These are phyloP conservation scores for Podarcis siculus DNA, from an alignment of 2,797 vertebrate genomes.

Conservation along the genomic window DNA sequence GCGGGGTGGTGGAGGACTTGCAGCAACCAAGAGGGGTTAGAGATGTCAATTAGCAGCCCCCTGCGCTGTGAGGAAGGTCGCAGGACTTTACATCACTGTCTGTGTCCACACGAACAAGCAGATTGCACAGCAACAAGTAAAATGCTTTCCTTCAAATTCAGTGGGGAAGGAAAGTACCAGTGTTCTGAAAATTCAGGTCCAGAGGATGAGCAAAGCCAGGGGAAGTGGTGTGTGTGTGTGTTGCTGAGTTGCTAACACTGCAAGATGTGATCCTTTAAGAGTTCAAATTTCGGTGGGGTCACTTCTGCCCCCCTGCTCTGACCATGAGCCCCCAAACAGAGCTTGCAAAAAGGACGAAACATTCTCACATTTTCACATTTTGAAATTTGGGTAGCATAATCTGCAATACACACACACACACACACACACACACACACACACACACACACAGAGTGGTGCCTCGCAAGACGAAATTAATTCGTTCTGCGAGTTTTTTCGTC, in stretches of 20 bases:
- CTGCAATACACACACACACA: too few species aligned
- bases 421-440: too few species aligned
- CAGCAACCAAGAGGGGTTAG: conserved; percentile 40
- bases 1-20: conserved; percentile 13
- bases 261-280: neutral
- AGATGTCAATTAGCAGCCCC: conserved; percentile 46
- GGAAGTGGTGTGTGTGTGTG: too few species aligned
- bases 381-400: neutral
- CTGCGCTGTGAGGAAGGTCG: conserved; percentile 36
- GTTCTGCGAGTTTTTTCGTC: too few species aligned
- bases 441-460: too few species aligned
- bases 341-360: neutral
- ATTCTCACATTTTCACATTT: neutral
- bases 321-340: neutral
- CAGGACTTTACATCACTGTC: conserved; percentile 53
- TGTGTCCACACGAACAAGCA: conserved; percentile 48
- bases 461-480: too few species aligned
- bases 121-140: conserved; percentile 36
- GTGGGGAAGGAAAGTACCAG: neutral
- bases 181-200: neutral
- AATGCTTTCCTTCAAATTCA: conserved; percentile 35
- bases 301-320: too few species aligned
- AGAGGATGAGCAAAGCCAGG: neutral
- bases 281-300: neutral
- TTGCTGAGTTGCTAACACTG: neutral